Percentiles rank a stretch among this genome's conserved stretches.
Evolutionary conservation across 2,113 vertebrate genomes (phyloP).

Genomic region (Puma concolor): DNA sequence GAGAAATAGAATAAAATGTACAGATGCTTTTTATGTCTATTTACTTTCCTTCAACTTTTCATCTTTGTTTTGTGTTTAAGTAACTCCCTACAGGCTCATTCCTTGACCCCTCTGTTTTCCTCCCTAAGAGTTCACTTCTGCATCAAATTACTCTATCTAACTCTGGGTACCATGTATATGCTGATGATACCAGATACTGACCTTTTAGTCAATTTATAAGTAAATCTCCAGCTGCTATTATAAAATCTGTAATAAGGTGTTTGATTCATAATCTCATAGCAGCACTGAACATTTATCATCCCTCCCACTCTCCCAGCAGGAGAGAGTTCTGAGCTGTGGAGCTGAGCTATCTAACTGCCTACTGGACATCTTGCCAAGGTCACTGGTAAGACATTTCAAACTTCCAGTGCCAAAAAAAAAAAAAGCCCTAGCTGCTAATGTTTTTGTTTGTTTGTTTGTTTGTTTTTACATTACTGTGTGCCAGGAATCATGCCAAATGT

Average conservation of each 20-base stretch:
- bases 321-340: not conserved
- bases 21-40: not conserved
- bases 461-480: not conserved
- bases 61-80: not conserved
- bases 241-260: not conserved
- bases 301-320: not conserved
- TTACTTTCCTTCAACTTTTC: slow-evolving; percentile 7
- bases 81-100: not conserved
- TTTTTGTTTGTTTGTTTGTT: no score
- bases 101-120: not conserved
- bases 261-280: not conserved
- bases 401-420: not conserved
- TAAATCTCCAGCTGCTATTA: slow-evolving; percentile 6
- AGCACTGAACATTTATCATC: not conserved
- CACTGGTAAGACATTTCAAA: not conserved
- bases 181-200: not conserved
- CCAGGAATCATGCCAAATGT: not conserved
- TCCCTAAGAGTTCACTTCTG: not conserved
- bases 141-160: not conserved
- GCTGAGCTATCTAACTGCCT: not conserved
- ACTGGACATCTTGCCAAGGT: not conserved
- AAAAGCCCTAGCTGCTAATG: not conserved
- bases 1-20: not conserved
- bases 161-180: not conserved
- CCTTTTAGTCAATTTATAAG: not conserved